Percentiles rank a stretch among this genome's conserved stretches.
phyloP scores from a whole-genome alignment of 2,888 invertebrate genomes.

The Xylota sylvarum region DNA sequence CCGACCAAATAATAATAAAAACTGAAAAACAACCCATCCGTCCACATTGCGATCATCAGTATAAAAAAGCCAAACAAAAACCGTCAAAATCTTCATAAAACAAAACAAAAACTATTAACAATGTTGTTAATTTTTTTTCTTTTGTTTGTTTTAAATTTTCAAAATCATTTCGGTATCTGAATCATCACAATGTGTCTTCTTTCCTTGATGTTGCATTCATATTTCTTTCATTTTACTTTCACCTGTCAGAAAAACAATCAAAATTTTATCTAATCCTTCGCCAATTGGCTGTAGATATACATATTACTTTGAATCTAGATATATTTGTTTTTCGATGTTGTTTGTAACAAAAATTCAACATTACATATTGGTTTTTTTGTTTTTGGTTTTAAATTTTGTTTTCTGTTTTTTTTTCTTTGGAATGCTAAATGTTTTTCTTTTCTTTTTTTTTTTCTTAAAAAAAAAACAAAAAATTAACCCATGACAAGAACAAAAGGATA shows the following conservation, averaged over 20 bases:
- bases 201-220: slow-evolving; percentile 74
- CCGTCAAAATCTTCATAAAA: slow-evolving; percentile 47
- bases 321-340: slow-evolving; percentile 65
- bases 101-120: slow-evolving; percentile 18
- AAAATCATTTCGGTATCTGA: slow-evolving; percentile 73
- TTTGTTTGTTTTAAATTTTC: slow-evolving; percentile 31
- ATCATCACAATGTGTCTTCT: slow-evolving; percentile 76
- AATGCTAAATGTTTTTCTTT: slow-evolving; percentile 58
- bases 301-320: slow-evolving; percentile 31
- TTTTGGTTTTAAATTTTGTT: slow-evolving; percentile 11
- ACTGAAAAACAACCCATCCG: slow-evolving; percentile 59
- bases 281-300: slow-evolving; percentile 62
- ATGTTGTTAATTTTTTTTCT: slow-evolving; percentile 23
- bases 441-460: slow-evolving; percentile 9
- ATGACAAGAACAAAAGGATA: slow-evolving; percentile 15
- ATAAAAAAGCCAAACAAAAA: slow-evolving; percentile 32
- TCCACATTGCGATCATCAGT: slow-evolving; percentile 76
- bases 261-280: slow-evolving; percentile 41
- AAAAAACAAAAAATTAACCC: not conserved
- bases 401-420: slow-evolving; percentile 44
- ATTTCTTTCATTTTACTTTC: slow-evolving; percentile 27
- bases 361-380: slow-evolving; percentile 30
- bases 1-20: slow-evolving; percentile 48
- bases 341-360: slow-evolving; percentile 65
- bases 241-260: slow-evolving; percentile 42